Evolutionary conservation across 2,888 invertebrate genomes (phyloP).

Genomic region (Gari tellinella): DNA sequence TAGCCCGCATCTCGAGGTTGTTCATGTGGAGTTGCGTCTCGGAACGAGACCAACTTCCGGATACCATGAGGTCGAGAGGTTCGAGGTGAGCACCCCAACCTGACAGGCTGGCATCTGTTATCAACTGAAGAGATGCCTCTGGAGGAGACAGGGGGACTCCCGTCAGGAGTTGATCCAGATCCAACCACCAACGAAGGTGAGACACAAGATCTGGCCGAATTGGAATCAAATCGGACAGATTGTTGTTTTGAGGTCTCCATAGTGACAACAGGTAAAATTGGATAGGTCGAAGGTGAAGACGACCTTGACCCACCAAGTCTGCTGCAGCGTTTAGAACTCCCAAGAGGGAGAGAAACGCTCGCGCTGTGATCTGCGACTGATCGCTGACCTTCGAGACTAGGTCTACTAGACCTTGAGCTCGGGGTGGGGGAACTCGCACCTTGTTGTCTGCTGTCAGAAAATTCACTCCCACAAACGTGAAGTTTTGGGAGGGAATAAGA

Average conservation of each 20-base stretch:
- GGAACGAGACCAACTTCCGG: constrained; percentile 21
- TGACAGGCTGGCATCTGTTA: too few relatives aligned
- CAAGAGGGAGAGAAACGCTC: constrained; percentile 25
- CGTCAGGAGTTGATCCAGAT: too few relatives aligned
- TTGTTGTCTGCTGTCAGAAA: too few relatives aligned
- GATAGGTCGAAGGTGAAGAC: constrained; percentile 22
- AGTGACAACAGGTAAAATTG: constrained; percentile 18
- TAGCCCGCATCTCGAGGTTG: constrained; percentile 30
- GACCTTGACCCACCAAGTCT: constrained; percentile 32
- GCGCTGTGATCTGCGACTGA: too few relatives aligned
- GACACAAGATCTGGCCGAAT: constrained; percentile 15
- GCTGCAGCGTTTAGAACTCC: too few relatives aligned
- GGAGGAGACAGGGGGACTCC: too few relatives aligned
- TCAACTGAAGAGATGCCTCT: too few relatives aligned
- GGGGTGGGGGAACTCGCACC: too few relatives aligned
- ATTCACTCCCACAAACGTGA: too few relatives aligned
- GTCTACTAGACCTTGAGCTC: too few relatives aligned
- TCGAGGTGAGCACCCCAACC: constrained; percentile 33
- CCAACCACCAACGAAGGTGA: constrained; percentile 17
- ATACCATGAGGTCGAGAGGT: constrained; percentile 6
- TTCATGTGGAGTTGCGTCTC: constrained; percentile 34
- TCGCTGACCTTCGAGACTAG: too few relatives aligned
- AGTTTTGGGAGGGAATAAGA: too few relatives aligned
- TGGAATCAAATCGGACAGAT: constrained; percentile 12
- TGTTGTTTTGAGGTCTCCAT: constrained; percentile 19